phyloP scores from a whole-genome alignment of 2,888 invertebrate genomes.

The Ceriagrion tenellum region DNA sequence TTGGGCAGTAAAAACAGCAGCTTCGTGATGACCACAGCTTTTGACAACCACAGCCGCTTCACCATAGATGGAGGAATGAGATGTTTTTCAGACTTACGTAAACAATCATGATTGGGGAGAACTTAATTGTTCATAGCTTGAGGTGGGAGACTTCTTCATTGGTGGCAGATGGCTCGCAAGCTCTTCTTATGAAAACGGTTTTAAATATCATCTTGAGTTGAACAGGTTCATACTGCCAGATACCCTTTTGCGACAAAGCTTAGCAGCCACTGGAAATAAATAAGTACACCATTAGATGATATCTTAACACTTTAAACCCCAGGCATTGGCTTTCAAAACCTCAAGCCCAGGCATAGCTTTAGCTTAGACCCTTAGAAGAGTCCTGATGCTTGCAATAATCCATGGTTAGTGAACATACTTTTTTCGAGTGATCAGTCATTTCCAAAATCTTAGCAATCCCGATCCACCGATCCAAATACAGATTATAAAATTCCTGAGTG shows the following conservation, averaged over 20 bases:
- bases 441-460: no score
- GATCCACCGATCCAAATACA: no score
- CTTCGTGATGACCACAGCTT: neutral
- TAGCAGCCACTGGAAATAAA: slow-evolving; percentile 49
- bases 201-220: slow-evolving; percentile 51
- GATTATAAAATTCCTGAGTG: no score
- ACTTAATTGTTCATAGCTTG: neutral
- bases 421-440: no score
- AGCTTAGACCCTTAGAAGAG: no score
- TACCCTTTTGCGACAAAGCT: slow-evolving; percentile 53
- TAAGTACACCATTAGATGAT: neutral
- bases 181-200: neutral
- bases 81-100: neutral
- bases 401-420: no score
- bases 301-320: no score
- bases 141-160: neutral
- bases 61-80: neutral
- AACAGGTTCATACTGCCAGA: slow-evolving; percentile 62
- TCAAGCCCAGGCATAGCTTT: no score
- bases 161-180: neutral
- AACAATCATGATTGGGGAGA: neutral
- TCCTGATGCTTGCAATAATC: no score
- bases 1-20: neutral
- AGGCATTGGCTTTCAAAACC: no score
- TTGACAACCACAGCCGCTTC: neutral